A percentile compares a stretch with the other conserved stretches of the same genome.
Conservation (phyloP, 2,113 vertebrate species). For the Sceloporus tristichus region DNA sequence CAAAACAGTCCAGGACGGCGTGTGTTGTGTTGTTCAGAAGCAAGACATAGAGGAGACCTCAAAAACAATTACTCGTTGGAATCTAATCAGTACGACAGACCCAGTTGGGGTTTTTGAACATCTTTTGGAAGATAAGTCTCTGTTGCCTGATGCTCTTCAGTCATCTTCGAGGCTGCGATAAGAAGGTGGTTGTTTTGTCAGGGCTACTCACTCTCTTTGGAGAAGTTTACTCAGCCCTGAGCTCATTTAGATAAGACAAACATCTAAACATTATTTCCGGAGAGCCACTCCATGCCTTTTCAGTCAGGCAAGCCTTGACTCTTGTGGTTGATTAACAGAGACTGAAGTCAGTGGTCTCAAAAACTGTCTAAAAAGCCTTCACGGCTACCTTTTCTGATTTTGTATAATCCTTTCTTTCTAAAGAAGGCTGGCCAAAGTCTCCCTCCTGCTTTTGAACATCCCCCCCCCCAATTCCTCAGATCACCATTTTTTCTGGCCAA, state of each 20-base stretch:
- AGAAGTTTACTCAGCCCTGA: constrained; percentile 63
- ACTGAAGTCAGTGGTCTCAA: constrained; percentile 17
- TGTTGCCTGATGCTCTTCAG: constrained; percentile 70
- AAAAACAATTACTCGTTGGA: constrained; percentile 47
- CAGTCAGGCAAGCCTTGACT: constrained; percentile 47
- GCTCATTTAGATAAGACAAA: constrained; percentile 77
- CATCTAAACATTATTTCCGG: constrained; percentile 74
- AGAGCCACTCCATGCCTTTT: constrained; percentile 57
- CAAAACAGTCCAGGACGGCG: constrained; percentile 57
- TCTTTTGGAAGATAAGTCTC: constrained; percentile 71
- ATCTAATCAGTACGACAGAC: constrained; percentile 68
- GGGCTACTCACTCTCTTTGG: constrained; percentile 65
- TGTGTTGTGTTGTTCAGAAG: constrained; percentile 57
- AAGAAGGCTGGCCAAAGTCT: too few relatives aligned
- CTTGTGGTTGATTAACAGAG: constrained; percentile 31
- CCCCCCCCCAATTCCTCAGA: too few relatives aligned
- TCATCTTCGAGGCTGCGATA: constrained; percentile 72
- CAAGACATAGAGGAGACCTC: constrained; percentile 50
- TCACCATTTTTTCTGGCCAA: too few relatives aligned
- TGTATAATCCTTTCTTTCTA: not conserved
- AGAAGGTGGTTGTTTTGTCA: constrained; percentile 68
- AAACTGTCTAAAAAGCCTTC: not conserved
- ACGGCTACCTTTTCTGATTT: constrained; percentile 12
- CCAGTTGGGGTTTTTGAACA: constrained; percentile 53
- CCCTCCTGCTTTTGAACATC: too few relatives aligned